A percentile compares a stretch with the other conserved stretches of the same genome.
Evolutionary conservation across 2,113 vertebrate genomes (phyloP).

Genomic region (Heteronetta atricapilla): DNA sequence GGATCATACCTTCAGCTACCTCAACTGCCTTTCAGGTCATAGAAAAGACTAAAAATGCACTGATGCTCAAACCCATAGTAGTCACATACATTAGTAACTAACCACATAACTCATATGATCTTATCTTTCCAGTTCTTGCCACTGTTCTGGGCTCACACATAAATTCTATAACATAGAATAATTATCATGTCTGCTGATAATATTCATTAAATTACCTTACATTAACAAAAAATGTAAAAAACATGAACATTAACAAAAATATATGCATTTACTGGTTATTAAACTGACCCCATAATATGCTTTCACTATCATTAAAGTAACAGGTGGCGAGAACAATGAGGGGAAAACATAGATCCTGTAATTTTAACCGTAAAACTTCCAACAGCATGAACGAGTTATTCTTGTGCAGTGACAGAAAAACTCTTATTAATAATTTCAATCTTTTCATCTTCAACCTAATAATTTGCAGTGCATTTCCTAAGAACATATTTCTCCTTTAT

Average conservation of each 20-base stretch:
- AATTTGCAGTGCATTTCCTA: slow-evolving; percentile 16
- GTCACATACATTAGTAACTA: background rate
- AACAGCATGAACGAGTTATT: background rate
- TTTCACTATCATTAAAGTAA: background rate
- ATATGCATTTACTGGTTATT: background rate
- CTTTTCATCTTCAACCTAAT: slow-evolving; percentile 43
- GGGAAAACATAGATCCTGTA: slow-evolving; percentile 16
- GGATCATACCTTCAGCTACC: background rate
- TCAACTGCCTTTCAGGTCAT: background rate
- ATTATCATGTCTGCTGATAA: background rate
- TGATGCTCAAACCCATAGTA: too few relatives aligned
- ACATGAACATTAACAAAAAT: background rate
- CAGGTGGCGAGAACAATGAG: background rate
- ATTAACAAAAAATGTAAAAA: background rate
- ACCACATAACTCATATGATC: accelerated
- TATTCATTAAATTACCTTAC: background rate
- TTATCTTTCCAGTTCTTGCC: background rate
- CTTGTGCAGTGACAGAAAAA: slow-evolving; percentile 11
- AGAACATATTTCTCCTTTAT: slow-evolving; percentile 22
- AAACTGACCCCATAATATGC: background rate
- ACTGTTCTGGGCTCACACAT: background rate
- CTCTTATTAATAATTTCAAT: slow-evolving; percentile 27
- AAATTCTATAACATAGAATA: background rate
- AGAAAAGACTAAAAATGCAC: background rate
- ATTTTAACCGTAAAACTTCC: slow-evolving; percentile 25